Evolutionary conservation across 1,140 invertebrate species (phyloP), one percentile per base, ranked within the genome.

Genomic region (Macrosteles quadrilineatus): DNA sequence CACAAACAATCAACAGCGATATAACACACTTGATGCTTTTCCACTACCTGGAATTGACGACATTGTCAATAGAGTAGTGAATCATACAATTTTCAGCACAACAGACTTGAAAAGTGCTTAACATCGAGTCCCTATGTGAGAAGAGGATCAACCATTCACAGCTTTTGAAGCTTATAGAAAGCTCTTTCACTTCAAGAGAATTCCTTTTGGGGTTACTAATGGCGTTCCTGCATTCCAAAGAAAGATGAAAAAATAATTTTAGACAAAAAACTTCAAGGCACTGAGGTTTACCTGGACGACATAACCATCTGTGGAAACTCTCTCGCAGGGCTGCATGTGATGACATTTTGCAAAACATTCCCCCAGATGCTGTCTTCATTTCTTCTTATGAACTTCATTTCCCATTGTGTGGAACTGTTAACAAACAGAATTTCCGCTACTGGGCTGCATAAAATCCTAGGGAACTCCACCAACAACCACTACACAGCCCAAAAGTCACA

Each of bases 151-250:
- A 53, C 11, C 6, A 11, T 53, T 14, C 19, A 21, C 47, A 4
- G 47, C 47, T 53, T 53, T 53, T 53, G 47, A 53, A 21, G 47
- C 47, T 14, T 17, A 19, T 53, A 19, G 6, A 11, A 6, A 53
- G 21, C 47, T 53, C 9, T 53, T 14, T 53, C 11, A 53, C n/a
- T 70, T 70, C 40, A 40, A 27, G 2, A 65, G 57, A 45, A 66
- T 70, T 25, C 68, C 72, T 6, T 77, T 55, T 47, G 71, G 59
- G 27, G 72, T 73, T 23, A 78, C 73, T 19, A 77, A 70, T 70
- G 68, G 68, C 2, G 68, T 70, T 19, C 14, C 68, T 14, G 12
- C 14, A 21, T 70, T 70, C 30, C 68, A 70, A 31, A 6, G n/a
- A n/a, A n/a, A n/a, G n/a, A n/a, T n/a, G n/a, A n/a, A n/a, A n/a